Evolutionary conservation across 2,113 vertebrate genomes (phyloP), one percentile per base, ranked within the genome.

Genomic region (Percopsis transmontana): DNA sequence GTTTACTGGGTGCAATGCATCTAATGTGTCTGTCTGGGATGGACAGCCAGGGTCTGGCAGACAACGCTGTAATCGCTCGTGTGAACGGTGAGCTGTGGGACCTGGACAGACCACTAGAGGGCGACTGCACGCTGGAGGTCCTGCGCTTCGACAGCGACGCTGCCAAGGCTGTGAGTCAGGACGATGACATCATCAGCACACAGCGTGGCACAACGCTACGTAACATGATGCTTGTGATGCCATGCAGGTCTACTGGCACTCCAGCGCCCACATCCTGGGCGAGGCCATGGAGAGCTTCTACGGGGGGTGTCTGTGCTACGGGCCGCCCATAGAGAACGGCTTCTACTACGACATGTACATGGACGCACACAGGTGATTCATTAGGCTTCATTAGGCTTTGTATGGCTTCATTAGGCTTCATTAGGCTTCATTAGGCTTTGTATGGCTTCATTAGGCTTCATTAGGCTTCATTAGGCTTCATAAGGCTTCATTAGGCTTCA

Each of bases 261-360:
- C 97, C 14, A 99, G 96, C 33, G 97, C 97, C 70, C 97, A 99
- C 77, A 94, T 99, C 74, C 93, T 99, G 80, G 97, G 97, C 0
- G 97, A 99, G 78, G 96, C 96, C 4, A 99, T 99, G 97, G 97
- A 99, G 65, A 80, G 91, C 57, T 91, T 95, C 68, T 99, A 98
- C 51, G 97, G 97, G 38, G 97, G 97, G 10, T 99, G 97, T 66
- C 89, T 99, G 68, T 99, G 97, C 81, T 99, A 99, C 1, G 97
- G 97, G 1, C 97, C 97, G 1, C 97, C 97, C 0, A 97, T 99
- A 77, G 97, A 99, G 85, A 98, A 92, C 21, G 97, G 97, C n/a
- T 99, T 99, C 91, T 99, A 99, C 80, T 99, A 99, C 0, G 97
- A 99, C 85, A 98, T 98, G 95, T 97, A 94, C 83, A 91, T 99